Evolutionary conservation across 2,888 invertebrate genomes (phyloP).

Genomic region (Xestia xanthographa): DNA sequence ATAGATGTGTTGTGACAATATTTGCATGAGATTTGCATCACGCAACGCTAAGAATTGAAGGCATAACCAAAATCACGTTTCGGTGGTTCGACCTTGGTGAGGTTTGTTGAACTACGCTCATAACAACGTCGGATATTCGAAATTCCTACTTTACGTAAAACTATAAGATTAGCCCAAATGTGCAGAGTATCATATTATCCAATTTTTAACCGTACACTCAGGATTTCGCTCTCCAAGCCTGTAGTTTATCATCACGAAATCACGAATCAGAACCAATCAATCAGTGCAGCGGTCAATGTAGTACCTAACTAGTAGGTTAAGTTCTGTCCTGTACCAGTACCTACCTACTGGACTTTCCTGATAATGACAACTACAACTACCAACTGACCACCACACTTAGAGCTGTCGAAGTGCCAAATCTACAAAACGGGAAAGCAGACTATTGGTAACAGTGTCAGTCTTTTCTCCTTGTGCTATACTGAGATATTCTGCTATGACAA

Average conservation of each 20-base stretch:
- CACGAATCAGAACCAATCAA: background rate
- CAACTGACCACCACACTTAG: too few species aligned
- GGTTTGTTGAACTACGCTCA: constrained; percentile 46
- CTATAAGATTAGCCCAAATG: background rate
- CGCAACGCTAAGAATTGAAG: constrained; percentile 67
- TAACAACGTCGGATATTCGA: constrained; percentile 4
- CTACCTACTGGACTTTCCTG: background rate
- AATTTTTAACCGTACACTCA: background rate
- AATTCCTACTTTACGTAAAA: background rate
- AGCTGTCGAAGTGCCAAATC: background rate
- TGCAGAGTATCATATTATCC: background rate
- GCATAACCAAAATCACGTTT: constrained; percentile 36
- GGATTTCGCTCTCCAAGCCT: background rate
- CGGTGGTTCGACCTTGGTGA: constrained; percentile 44
- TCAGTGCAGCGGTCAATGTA: background rate
- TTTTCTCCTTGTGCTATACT: background rate
- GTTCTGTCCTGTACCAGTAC: background rate
- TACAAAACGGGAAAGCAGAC: background rate
- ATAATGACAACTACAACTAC: background rate
- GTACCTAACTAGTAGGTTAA: background rate
- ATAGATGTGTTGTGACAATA: constrained; percentile 74
- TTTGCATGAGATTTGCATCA: constrained; percentile 78
- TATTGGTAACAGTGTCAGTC: background rate
- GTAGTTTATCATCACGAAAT: background rate
- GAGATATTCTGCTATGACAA: background rate